Evolutionary conservation across 2,797 vertebrate species (phyloP).

Genomic region (Acanthis flammea): DNA sequence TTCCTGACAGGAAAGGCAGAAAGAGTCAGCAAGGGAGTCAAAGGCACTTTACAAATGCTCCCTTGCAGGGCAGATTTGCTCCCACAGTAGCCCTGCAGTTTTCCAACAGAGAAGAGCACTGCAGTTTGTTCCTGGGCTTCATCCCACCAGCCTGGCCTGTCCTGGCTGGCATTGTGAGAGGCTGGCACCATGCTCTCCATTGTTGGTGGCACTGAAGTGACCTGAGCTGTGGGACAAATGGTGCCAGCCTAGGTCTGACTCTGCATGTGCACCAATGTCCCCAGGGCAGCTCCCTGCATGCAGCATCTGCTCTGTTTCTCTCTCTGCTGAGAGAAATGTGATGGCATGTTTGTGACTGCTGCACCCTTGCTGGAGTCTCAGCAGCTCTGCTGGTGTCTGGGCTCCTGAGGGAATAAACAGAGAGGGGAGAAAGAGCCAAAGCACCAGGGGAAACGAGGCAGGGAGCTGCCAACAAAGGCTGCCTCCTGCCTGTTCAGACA

Average conservation of each 20-base stretch:
- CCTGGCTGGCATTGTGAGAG: neutral
- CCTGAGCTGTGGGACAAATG: neutral
- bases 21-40: neutral
- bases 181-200: neutral
- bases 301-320: constrained; percentile 39
- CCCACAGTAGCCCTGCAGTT: neutral
- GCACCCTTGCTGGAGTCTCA: constrained; percentile 7
- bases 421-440: constrained; percentile 50
- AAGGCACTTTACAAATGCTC: neutral
- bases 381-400: constrained; percentile 9
- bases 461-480: neutral
- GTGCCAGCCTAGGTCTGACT: neutral
- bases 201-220: neutral
- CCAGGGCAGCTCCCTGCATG: neutral
- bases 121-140: neutral
- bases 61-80: neutral
- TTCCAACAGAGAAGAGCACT: neutral
- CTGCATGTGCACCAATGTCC: neutral
- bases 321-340: neutral
- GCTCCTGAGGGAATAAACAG: constrained; percentile 63
- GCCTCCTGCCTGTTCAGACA: constrained; percentile 60
- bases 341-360: neutral
- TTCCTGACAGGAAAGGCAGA: neutral
- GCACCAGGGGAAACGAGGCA: constrained; percentile 11
- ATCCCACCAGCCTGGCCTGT: neutral